Evolutionary conservation across 1,140 invertebrate genomes (phyloP).

Genomic region (Lanistes nyassanus): DNA sequence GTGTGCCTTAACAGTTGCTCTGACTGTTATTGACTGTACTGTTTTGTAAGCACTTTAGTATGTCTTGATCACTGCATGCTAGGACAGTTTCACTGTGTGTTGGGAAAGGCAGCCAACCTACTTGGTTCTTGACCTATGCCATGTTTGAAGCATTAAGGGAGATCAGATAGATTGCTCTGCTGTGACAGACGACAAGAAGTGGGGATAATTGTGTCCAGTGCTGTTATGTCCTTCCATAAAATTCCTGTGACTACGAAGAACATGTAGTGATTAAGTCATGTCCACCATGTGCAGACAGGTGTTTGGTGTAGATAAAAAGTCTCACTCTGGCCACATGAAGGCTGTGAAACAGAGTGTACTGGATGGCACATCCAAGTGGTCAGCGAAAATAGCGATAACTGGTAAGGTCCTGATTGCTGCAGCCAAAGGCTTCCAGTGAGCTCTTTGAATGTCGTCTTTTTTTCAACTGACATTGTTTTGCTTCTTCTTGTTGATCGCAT

Average conservation of each 20-base stretch:
- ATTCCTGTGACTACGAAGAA: not conserved
- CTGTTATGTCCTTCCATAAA: not conserved
- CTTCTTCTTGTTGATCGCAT: not conserved
- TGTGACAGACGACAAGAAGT: no score
- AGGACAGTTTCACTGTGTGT: no score
- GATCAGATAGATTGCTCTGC: no score
- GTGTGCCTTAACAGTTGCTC: no score
- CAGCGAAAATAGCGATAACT: conserved; percentile 94
- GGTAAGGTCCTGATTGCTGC: conserved; percentile 50
- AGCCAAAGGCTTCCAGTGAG: not conserved
- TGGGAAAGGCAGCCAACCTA: no score
- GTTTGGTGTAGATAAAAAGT: conserved; percentile 97
- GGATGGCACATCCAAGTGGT: conserved; percentile 99
- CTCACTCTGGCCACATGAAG: conserved; percentile 98
- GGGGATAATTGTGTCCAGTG: not conserved
- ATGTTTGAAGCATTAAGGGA: no score
- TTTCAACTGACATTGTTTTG: conserved; percentile 13
- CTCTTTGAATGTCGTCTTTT: conserved; percentile 8
- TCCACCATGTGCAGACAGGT: conserved; percentile 71
- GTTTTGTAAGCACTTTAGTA: no score
- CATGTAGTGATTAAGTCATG: not conserved
- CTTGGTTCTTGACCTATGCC: no score
- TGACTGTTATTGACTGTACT: no score
- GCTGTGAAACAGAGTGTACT: conserved; percentile 97
- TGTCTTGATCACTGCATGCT: no score